Evolutionary conservation across 1,140 invertebrate species (phyloP), one percentile per base, ranked within the genome.

Genomic region (Subanguina moxae): DNA sequence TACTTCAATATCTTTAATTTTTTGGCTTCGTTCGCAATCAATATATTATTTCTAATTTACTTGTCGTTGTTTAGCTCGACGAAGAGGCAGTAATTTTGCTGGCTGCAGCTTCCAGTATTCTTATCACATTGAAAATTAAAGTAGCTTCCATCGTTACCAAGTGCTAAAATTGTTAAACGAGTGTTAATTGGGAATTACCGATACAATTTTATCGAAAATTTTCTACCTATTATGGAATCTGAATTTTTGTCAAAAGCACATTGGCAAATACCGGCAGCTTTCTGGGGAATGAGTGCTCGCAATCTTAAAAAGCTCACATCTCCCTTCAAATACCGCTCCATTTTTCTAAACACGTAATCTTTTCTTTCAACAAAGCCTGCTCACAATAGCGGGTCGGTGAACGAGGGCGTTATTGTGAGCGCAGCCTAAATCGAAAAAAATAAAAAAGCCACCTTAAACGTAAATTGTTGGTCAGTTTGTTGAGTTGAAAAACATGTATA

Each of bases 251-350:
- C 59, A 32, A 67, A 67, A 32, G 62, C 65, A 48, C 65, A 67
- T 32, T 67, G 59, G 63, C 59, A 67, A n/a, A 68, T 68, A 3
- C 45, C 64, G 1, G 28, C 61, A 15, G 65, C 43, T 25, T 52
- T 52, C 1, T 52, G 1, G 1, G 48, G 23, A 21, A 15, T 52
- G 1, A 25, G 17, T 64, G 43, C 42, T 1, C 46, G 61, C 42
- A 67, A 45, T 11, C 65, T 58, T 38, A 30, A 70, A 32, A 69
- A 67, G 19, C 65, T 67, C 3, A 67, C 65, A 23, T 67, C 65
- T 11, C 65, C 65, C 63, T 67, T 67, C 27, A 67, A 32, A 30
- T 70, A 70, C n/a, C 63, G 59, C 43, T 67, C 65, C n/a, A 67
- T 28, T 43, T 45, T 38, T 45, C 65, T 67, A 38, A 68, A 67